phyloP scores from a whole-genome alignment of 2,888 invertebrate genomes.

The Machimus atricapillus region DNA sequence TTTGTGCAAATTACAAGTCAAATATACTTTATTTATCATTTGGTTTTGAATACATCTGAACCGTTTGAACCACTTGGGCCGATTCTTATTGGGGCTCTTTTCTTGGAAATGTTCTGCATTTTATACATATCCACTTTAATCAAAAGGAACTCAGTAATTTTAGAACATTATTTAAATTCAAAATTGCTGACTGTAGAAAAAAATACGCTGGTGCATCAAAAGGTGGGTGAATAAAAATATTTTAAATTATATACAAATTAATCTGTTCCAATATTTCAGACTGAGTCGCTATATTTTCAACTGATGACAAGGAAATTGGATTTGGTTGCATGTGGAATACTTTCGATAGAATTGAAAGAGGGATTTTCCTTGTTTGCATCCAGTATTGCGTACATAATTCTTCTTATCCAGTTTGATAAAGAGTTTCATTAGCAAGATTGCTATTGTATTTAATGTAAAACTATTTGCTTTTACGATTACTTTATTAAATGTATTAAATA shows the following conservation, averaged over 20 bases:
- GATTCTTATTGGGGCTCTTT: neutral
- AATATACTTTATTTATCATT: neutral
- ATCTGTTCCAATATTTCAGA: slow-evolving; percentile 7
- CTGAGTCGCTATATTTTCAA: slow-evolving; percentile 43
- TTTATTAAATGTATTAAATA: neutral
- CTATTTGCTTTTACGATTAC: neutral
- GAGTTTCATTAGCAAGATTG: neutral
- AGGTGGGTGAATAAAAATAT: neutral
- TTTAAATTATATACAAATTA: neutral
- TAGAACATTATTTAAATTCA: neutral
- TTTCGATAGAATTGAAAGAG: slow-evolving; percentile 42
- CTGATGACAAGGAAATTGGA: slow-evolving; percentile 7
- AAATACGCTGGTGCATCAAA: neutral
- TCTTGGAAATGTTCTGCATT: neutral
- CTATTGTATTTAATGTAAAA: neutral
- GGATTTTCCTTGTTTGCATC: slow-evolving; percentile 32
- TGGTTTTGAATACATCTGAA: neutral
- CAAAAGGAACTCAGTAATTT: neutral
- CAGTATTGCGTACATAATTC: slow-evolving; percentile 13
- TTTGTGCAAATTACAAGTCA: neutral
- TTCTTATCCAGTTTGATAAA: slow-evolving; percentile 30
- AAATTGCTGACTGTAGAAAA: neutral
- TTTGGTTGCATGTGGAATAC: slow-evolving; percentile 41
- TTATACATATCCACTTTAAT: neutral
- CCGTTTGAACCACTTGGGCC: neutral